phyloP scores from a whole-genome alignment of 2,888 invertebrate genomes.

The Gasteruption jaculator region DNA sequence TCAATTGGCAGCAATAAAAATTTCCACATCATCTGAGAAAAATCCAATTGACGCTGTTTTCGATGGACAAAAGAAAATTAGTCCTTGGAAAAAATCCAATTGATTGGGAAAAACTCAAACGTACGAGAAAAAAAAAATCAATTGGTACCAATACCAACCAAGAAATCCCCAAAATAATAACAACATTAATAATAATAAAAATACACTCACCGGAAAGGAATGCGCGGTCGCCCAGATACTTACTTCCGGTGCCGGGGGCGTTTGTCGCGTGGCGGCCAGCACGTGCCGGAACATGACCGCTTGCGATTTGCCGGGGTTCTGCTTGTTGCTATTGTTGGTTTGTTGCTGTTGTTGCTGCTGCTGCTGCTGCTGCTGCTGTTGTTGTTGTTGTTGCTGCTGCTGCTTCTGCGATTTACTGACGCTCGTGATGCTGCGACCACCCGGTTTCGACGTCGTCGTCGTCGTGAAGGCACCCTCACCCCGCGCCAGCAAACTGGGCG shows the following conservation, averaged over 20 bases:
- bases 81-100: too few species aligned
- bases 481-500: conserved; percentile 68
- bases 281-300: conserved; percentile 46
- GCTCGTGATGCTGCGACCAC: conserved; percentile 43
- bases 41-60: too few species aligned
- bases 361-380: conserved; percentile 39
- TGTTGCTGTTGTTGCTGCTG: conserved; percentile 38
- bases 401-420: conserved; percentile 44
- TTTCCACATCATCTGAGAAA: too few species aligned
- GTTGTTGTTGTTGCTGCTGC: conserved; percentile 37
- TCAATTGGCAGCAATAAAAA: too few species aligned
- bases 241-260: conserved; percentile 44
- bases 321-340: conserved; percentile 32
- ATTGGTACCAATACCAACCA: too few species aligned
- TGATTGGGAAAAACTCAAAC: too few species aligned
- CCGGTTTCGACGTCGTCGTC: conserved; percentile 39
- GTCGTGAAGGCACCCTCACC: conserved; percentile 43
- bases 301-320: conserved; percentile 42
- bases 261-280: conserved; percentile 41
- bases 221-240: too few species aligned
- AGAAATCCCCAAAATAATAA: too few species aligned
- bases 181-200: too few species aligned
- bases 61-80: too few species aligned
- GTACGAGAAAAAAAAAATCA: too few species aligned
- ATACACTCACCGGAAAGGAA: background rate